Conservation (phyloP, 1,140 invertebrate genomes). For the Trichomalopsis sarcophagae region DNA sequence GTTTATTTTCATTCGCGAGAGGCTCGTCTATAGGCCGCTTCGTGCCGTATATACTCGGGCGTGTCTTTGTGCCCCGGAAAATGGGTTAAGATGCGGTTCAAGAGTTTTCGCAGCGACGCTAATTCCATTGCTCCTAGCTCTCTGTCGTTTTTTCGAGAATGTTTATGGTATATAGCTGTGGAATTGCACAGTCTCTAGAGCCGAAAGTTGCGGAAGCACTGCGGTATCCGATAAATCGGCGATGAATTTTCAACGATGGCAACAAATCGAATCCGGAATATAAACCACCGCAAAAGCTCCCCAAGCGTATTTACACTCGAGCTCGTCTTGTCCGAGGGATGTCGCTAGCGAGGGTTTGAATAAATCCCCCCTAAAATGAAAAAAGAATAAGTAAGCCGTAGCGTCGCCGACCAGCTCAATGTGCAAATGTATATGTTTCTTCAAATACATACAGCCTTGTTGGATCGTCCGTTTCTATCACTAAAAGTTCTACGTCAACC, state of each 20-base stretch:
- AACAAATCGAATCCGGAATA: constrained; percentile 16
- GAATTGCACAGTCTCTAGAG: too few relatives aligned
- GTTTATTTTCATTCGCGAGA: background rate
- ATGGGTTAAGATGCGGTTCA: background rate
- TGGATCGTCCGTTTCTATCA: too few relatives aligned
- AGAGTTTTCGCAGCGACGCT: too few relatives aligned
- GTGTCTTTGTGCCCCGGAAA: background rate
- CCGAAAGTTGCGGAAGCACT: background rate
- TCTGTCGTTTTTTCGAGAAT: too few relatives aligned
- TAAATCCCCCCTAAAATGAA: background rate
- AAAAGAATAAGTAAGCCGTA: background rate
- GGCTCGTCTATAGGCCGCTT: background rate
- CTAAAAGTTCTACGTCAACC: too few relatives aligned
- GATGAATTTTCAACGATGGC: background rate
- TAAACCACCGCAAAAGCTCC: constrained; percentile 17
- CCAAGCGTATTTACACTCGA: background rate
- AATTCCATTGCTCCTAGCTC: too few relatives aligned
- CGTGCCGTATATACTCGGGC: too few relatives aligned
- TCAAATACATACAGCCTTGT: too few relatives aligned
- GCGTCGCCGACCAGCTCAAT: background rate
- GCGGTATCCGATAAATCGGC: background rate
- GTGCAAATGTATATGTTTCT: background rate
- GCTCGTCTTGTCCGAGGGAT: background rate
- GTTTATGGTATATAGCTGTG: too few relatives aligned
- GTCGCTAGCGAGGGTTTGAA: background rate